Percentiles rank a stretch among this genome's conserved stretches.
Evolutionary conservation across 2,888 invertebrate species (phyloP).

Genomic region (Nemotelus pantherinus): DNA sequence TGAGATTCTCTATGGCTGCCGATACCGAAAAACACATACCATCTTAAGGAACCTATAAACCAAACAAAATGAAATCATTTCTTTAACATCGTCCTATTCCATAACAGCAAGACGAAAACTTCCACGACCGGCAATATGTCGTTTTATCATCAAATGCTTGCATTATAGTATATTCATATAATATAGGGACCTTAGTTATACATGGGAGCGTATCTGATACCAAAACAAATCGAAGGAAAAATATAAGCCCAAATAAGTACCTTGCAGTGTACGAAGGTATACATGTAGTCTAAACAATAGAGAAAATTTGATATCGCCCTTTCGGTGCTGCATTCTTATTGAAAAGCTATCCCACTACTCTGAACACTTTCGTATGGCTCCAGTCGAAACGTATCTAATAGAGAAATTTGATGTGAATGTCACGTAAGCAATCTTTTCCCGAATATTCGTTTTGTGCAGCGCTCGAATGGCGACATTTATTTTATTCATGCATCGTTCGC

Average conservation of each 20-base stretch:
- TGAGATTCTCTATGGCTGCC: conserved; percentile 18
- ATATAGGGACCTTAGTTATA: neutral
- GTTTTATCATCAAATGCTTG: conserved; percentile 21
- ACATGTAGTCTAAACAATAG: conserved; percentile 28
- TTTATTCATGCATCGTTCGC: conserved; percentile 41
- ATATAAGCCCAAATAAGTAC: conserved; percentile 39
- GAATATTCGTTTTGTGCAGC: conserved; percentile 24
- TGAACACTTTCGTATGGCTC: conserved; percentile 11
- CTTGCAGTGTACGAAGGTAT: conserved; percentile 9
- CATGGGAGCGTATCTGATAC: neutral
- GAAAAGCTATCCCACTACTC: conserved; percentile 24
- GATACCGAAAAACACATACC: conserved; percentile 31
- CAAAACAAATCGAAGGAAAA: conserved; percentile 11
- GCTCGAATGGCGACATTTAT: conserved; percentile 23
- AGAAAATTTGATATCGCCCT: conserved; percentile 16
- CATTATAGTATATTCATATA: conserved; percentile 15
- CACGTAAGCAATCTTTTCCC: conserved; percentile 51
- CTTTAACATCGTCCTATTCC: neutral
- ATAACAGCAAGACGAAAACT: conserved; percentile 12
- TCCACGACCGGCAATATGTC: conserved; percentile 9
- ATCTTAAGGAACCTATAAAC: neutral
- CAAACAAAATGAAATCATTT: neutral
- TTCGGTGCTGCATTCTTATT: conserved; percentile 2
- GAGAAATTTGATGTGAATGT: conserved; percentile 50
- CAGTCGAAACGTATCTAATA: conserved; percentile 44